These are phyloP conservation scores for Nemoura dubitans DNA, from an alignment of 2,888 invertebrate genomes.

Conservation along the genomic window DNA sequence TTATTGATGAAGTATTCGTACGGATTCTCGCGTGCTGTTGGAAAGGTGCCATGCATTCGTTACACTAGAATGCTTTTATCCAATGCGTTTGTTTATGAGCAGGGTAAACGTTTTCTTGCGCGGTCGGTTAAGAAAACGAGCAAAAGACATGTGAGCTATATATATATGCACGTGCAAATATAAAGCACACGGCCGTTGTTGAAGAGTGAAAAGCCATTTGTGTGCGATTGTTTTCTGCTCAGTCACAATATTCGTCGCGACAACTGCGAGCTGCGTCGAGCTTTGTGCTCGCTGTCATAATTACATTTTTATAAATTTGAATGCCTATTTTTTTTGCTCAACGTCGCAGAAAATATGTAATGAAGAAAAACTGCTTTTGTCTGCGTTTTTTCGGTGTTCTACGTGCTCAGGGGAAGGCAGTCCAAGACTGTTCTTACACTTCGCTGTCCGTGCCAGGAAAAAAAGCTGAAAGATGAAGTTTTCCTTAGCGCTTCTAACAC, in stretches of 20 bases:
- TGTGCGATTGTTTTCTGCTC: not conserved
- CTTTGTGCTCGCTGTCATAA: not conserved
- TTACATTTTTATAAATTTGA: slow-evolving; percentile 12
- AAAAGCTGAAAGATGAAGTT: not conserved
- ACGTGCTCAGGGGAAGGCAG: not conserved
- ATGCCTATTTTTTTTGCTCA: not conserved
- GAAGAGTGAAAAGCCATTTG: not conserved
- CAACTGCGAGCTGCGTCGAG: not conserved
- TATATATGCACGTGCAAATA: not conserved
- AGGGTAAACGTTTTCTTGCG: not conserved
- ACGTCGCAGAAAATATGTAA: slow-evolving; percentile 12
- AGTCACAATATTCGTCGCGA: not conserved
- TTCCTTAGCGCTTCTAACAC: not conserved
- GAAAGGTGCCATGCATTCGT: not conserved
- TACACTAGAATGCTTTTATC: not conserved
- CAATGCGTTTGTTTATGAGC: not conserved
- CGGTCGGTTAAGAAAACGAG: not conserved
- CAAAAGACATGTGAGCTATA: not conserved
- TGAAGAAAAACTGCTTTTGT: slow-evolving; percentile 12
- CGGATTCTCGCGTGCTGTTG: not conserved
- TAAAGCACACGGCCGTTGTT: not conserved
- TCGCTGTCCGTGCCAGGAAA: not conserved
- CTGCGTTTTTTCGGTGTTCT: not conserved
- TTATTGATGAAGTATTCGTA: not conserved
- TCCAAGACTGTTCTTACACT: not conserved